Conservation (phyloP, 2,797 vertebrate genomes). For the Peromyscus nudipes region DNA sequence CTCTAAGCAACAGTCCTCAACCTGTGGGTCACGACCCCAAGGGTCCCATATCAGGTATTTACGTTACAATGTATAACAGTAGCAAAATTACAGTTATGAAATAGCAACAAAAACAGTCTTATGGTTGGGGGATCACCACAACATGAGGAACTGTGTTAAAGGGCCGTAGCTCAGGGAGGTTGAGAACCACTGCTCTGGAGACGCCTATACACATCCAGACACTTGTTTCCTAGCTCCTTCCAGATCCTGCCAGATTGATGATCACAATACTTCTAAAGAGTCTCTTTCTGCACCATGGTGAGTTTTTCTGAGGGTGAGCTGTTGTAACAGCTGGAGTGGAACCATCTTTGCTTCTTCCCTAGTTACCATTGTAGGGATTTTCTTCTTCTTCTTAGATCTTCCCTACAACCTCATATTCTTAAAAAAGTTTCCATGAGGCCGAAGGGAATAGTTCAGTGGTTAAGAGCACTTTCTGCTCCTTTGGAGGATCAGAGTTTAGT, state of each 20-base stretch:
- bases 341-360: neutral
- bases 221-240: neutral
- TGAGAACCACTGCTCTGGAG: neutral
- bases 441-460: neutral
- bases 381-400: neutral
- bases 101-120: neutral
- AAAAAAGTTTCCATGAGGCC: no score
- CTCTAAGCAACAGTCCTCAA: neutral
- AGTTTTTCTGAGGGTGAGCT: neutral
- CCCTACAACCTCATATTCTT: neutral
- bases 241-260: neutral
- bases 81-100: neutral
- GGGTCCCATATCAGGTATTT: neutral
- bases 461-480: neutral
- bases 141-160: neutral
- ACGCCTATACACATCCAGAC: neutral
- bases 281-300: neutral
- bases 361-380: neutral
- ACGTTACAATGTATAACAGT: neutral
- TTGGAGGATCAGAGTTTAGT: neutral
- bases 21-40: neutral
- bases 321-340: fast-evolving
- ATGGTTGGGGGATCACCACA: neutral
- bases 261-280: neutral
- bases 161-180: neutral